Evolutionary conservation across 1,140 invertebrate genomes (phyloP).

Genomic region (Caenorhabditis inopinata): DNA sequence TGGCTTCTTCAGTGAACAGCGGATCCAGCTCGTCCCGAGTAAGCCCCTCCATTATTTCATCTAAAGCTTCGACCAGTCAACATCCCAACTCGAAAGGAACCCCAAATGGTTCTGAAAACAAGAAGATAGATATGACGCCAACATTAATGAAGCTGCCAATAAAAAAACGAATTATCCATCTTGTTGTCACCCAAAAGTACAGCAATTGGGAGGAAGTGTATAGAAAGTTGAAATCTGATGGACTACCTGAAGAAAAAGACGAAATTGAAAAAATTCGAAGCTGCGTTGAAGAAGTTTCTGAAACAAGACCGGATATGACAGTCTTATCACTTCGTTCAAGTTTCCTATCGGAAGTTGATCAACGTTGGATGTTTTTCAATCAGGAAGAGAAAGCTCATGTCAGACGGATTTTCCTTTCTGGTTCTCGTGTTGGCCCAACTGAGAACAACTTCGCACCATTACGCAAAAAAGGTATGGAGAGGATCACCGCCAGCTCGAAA

Average conservation of each 20-base stretch:
- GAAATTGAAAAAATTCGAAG: neutral
- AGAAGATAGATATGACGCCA: constrained; percentile 9
- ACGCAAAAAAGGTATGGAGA: constrained; percentile 26
- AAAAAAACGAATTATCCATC: constrained; percentile 4
- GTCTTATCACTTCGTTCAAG: neutral
- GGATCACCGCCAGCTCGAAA: constrained; percentile 9
- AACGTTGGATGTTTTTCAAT: constrained; percentile 40
- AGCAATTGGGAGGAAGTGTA: constrained; percentile 21
- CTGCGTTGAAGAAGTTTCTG: constrained; percentile 11
- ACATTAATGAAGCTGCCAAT: neutral
- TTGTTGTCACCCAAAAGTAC: neutral
- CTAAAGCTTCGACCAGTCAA: neutral
- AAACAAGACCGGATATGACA: neutral
- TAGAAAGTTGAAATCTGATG: constrained; percentile 23
- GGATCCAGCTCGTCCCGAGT: neutral
- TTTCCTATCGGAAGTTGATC: constrained; percentile 36
- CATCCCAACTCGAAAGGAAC: neutral
- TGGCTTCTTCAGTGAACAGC: neutral
- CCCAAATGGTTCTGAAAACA: neutral
- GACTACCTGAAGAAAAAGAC: constrained; percentile 13
- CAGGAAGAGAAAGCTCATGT: constrained; percentile 41
- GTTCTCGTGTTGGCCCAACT: neutral
- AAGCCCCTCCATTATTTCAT: neutral
- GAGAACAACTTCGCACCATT: constrained; percentile 7
- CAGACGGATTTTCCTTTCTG: neutral